Base-by-base conservation (phyloP, 2,797 vertebrate species). In the Typhlichthys subterraneus region DNA sequence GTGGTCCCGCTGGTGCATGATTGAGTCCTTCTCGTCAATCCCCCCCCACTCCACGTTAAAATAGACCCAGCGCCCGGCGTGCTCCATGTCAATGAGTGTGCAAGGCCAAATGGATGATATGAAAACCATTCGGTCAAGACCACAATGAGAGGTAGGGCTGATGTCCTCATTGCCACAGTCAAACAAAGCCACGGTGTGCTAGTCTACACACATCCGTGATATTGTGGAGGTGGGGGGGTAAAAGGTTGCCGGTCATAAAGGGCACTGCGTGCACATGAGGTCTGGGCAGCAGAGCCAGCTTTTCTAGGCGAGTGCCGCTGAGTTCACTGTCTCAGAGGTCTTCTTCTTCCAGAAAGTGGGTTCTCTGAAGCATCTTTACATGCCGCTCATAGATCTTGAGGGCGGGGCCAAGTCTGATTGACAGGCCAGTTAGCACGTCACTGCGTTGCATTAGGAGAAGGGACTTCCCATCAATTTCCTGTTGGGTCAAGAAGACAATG, bases 311-410 rank as follows among this genome's bases (percentile, higher is more conserved):
- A 61, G 55, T 46, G 65, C 69, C 57, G 59, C 53, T 17, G 38
- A 48, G 19, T 57, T 49, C 0, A 14, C 19, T 53, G 17, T 75
- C 86, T 89, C 90, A 92, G 61, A 95, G 87, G 9, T 93, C 87
- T 51, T 94, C 91, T 0, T 90, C 94, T 6, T 95, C 95, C 83
- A 95, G 92, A 70, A 97, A 97, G 81, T 97, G 95, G 88, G 93
- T 94, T 83, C 94, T 93, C 83, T 97, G 96, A 61, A 97, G 91
- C 79, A 94, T 92, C 83, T 97, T 97, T 31, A 97, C 91, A 2
- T 97, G 96, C 33, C 94, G 93, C 90, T 97, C 95, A 0, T 97
- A 97, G 83, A 97, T 97, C 82, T 97, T 97, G 63, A 97, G 94
- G 48, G 96, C 96, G 0, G 96, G 96, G 48, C 96, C 96, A 5